Percentiles rank a stretch among this genome's conserved stretches.
phyloP scores from a whole-genome alignment of 2,797 vertebrate genomes.

The Danio choprae region DNA sequence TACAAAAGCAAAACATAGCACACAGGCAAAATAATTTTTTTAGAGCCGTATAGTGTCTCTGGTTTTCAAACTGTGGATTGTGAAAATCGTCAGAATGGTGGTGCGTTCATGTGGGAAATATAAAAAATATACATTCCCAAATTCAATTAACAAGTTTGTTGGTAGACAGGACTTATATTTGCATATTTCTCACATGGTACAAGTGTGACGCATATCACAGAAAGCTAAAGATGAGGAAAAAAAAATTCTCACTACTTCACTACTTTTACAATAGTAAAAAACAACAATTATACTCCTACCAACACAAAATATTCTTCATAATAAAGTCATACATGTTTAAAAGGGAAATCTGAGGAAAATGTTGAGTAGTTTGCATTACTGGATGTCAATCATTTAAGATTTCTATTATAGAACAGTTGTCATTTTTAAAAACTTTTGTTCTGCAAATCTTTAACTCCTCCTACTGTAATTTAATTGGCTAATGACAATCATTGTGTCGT shows the following conservation, averaged over 20 bases:
- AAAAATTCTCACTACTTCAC: too few relatives aligned
- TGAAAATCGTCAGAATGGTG: neutral
- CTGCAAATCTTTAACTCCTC: too few relatives aligned
- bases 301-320: too few relatives aligned
- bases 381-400: too few relatives aligned
- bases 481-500: too few relatives aligned
- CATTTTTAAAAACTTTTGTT: too few relatives aligned
- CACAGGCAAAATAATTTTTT: neutral
- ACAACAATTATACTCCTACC: too few relatives aligned
- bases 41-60: neutral
- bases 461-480: too few relatives aligned
- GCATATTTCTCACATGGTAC: neutral
- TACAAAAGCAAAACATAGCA: neutral
- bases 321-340: neutral
- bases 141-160: conserved; percentile 17
- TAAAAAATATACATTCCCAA: conserved; percentile 1
- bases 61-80: neutral
- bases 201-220: neutral
- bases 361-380: too few relatives aligned
- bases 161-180: conserved; percentile 8
- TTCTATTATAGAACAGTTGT: too few relatives aligned
- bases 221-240: neutral
- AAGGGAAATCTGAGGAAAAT: too few relatives aligned
- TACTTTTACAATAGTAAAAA: too few relatives aligned
- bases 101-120: conserved; percentile 20